A percentile compares a stretch with the other conserved stretches of the same genome.
These are phyloP conservation scores for Phaethornis superciliosus DNA, from an alignment of 2,113 vertebrate species.

Conservation along the genomic window DNA sequence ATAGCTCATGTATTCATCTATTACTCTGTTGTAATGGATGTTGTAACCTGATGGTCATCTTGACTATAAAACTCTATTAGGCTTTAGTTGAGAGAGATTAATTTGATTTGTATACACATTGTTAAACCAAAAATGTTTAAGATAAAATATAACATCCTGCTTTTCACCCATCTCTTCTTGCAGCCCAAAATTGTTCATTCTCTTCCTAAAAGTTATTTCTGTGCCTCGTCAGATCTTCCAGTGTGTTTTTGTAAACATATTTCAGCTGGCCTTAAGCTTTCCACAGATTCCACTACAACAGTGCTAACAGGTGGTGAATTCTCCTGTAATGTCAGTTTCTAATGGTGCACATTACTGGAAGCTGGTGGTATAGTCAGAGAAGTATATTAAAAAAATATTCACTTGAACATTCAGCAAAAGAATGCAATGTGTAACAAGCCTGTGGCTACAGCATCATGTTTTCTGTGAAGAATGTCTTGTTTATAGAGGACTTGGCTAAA, in stretches of 20 bases:
- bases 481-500: not conserved
- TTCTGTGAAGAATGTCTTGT: not conserved
- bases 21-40: not conserved
- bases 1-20: not conserved
- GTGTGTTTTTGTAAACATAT: accelerated
- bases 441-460: not conserved
- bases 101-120: not conserved
- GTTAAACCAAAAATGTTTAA: not conserved
- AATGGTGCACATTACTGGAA: not conserved
- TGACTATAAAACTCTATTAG: not conserved
- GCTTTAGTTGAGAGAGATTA: not conserved
- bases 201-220: not conserved
- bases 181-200: not conserved
- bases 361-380: not conserved
- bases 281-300: not conserved
- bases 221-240: not conserved
- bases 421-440: not conserved
- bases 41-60: not conserved
- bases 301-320: not conserved
- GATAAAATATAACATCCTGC: not conserved
- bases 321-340: not conserved
- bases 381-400: not conserved
- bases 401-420: not conserved
- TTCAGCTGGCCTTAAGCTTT: not conserved
- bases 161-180: not conserved